Evolutionary conservation across 2,797 vertebrate species (phyloP), one percentile per base, ranked within the genome.

Genomic region (Margarornis squamiger): DNA sequence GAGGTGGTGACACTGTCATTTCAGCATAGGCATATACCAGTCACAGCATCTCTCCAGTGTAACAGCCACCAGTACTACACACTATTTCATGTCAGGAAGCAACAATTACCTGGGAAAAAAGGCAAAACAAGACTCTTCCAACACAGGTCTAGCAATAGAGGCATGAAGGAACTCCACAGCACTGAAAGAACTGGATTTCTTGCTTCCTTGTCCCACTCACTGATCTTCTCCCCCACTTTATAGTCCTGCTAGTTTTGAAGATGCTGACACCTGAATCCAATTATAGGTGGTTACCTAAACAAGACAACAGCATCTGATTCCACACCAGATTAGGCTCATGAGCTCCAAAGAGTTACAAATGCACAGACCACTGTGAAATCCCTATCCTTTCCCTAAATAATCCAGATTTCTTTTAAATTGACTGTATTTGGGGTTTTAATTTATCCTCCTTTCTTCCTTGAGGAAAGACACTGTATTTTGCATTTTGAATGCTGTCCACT

Each of bases 111-210:
- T n/a, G 24, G 3, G 29, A 14, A 24, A 49, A 78, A 48, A 36
- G 14, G 12, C 14, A 83, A 88, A 94, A 14, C 12, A 49, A 14
- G 19, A 34, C 7, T 68, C 51, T 32, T 15, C 11, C 36, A 70
- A 34, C 5, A 62, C 16, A 75, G 32, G 41, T 3, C 34, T 43
- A 43, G 1, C 24, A 92, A 58, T 4, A 66, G 52, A 82, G 17
- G 2, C 29, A 16, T 0, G 0, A 3, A 27, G 17, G 4, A 82
- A 18, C 27, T 6, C 59, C 26, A 39, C 30, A 49, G 5, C 0
- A 0, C 3, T 5, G 1, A 6, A 38, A 0, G 17, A 76, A 49
- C 11, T 1, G 1, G 1, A 1, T 8, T 61, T 36, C 78, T 54
- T 14, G 0, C 14, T 22, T 0, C 0, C 8, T 66, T 39, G 6